Evolutionary conservation across 2,888 invertebrate species (phyloP), one percentile per base, ranked within the genome.

Genomic region (Poecilus cupreus): DNA sequence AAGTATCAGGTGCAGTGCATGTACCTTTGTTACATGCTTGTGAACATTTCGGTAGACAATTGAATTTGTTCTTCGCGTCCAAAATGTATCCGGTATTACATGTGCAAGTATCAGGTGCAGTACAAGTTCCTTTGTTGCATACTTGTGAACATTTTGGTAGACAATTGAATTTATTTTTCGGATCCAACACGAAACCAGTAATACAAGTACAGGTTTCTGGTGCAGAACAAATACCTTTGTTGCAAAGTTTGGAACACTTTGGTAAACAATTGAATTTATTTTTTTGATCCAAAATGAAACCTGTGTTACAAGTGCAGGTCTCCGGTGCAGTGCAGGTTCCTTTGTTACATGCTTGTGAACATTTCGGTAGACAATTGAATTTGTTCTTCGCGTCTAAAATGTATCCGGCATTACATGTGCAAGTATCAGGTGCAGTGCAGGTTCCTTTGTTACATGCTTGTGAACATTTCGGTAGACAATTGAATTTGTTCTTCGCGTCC

Each of bases 141-240:
- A 85, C 84, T 0, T 85, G 83, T 8, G 83, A 76, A 84, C 91
- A 91, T 1, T 84, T 78, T 0, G 90, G 87, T 26, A 87, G 84
- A 82, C 91, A 90, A 78, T 84, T 80, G 49, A 77, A 84, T 72
- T 82, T 82, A 78, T 90, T 89, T 0, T 85, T 85, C 10, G 83
- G 88, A 83, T 92, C 92, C 32, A 85, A 81, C 0, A 89, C 83
- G 80, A 91, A 92, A 43, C 93, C 93, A 8, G 88, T 82, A 80
- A 91, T 90, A 83, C 93, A 93, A 8, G 84, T 83, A 80, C 90
- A 89, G 0, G 78, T 84, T 20, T 88, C 87, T 0, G 89, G 89
- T 1, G 85, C 86, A 0, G 85, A 84, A 75, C 90, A 90, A 13
- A 82, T 82, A 2, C 89, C 89, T 78, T 89, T 85, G 0, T 83